These are phyloP conservation scores for Portevinia maculata DNA, from an alignment of 2,888 invertebrate species.

Conservation along the genomic window DNA sequence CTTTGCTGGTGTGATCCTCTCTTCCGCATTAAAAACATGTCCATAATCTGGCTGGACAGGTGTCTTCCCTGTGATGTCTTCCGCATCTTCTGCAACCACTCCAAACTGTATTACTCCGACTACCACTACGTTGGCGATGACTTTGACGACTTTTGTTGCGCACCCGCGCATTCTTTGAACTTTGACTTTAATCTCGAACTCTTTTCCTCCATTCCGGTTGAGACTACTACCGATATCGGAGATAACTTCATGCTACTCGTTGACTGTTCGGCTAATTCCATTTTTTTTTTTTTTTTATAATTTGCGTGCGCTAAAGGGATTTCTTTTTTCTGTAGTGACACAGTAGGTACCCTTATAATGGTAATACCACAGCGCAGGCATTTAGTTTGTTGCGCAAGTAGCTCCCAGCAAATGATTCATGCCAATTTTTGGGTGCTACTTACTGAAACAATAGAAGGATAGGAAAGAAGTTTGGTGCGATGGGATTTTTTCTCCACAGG, in stretches of 20 bases:
- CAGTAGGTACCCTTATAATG: too few species aligned
- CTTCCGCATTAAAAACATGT: slow-evolving; percentile 34
- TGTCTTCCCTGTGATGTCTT: slow-evolving; percentile 15
- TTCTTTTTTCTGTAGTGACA: too few species aligned
- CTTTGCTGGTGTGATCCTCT: slow-evolving; percentile 24
- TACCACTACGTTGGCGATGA: slow-evolving; percentile 1
- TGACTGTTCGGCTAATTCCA: slow-evolving; percentile 26
- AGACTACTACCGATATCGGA: slow-evolving; percentile 15
- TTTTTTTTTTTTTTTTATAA: too few species aligned
- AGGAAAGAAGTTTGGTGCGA: too few species aligned
- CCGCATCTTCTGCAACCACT: slow-evolving; percentile 12
- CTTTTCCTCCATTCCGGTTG: not conserved
- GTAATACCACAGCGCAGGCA: too few species aligned
- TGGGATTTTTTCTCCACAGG: too few species aligned
- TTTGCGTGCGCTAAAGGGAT: too few species aligned
- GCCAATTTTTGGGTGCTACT: too few species aligned
- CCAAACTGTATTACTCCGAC: too few species aligned
- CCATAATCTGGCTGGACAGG: slow-evolving; percentile 43
- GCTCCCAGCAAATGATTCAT: too few species aligned
- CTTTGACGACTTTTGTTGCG: slow-evolving; percentile 20
- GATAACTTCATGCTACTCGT: slow-evolving; percentile 28
- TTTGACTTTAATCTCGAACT: not conserved
- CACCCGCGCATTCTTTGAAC: not conserved
- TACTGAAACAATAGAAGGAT: too few species aligned
- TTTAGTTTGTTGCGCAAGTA: too few species aligned